Percentiles rank a stretch among this genome's conserved stretches.
Evolutionary conservation across 2,888 invertebrate genomes (phyloP).

Genomic region (Phengaris alcon): DNA sequence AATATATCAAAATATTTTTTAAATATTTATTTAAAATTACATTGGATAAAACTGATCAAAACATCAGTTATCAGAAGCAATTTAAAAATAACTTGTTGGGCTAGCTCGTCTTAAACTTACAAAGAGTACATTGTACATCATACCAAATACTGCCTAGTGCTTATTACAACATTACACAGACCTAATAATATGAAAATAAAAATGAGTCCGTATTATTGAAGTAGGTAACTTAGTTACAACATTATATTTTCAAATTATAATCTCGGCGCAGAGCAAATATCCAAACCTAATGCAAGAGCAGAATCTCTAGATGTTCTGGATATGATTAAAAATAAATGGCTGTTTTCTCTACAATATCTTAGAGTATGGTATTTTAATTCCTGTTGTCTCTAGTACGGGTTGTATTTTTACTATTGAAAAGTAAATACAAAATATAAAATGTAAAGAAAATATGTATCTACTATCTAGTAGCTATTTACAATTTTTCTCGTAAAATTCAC

Average conservation of each 20-base stretch:
- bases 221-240: neutral
- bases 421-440: too few species aligned
- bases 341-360: neutral
- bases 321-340: neutral
- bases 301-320: neutral
- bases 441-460: too few species aligned
- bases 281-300: neutral
- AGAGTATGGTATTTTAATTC: too few species aligned
- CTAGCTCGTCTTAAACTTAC: too few species aligned
- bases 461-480: neutral
- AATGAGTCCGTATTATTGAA: neutral
- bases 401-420: too few species aligned
- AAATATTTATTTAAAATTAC: neutral
- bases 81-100: neutral
- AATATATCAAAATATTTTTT: neutral
- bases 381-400: too few species aligned
- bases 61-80: neutral
- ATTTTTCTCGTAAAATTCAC: neutral
- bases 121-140: too few species aligned
- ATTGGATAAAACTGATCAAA: neutral
- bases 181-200: neutral
- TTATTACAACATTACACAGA: neutral
- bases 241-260: neutral
- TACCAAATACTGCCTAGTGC: too few species aligned
- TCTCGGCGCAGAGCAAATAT: slow-evolving; percentile 1